Conservation (phyloP, 2,888 invertebrate genomes). For the Candidula unifasciata region DNA sequence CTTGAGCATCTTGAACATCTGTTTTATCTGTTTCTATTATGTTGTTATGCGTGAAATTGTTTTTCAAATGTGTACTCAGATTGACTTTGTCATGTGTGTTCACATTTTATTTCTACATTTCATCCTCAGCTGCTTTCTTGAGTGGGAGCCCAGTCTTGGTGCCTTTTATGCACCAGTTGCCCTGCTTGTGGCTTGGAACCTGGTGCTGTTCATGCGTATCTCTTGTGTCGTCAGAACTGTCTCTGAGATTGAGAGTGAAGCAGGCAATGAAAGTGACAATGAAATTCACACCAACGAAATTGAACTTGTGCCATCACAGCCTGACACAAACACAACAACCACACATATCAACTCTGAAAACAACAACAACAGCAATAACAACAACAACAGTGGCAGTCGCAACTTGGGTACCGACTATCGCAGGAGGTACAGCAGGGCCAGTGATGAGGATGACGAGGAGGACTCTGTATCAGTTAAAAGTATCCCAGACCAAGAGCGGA, state of each 20-base stretch:
- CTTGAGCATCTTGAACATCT: too few relatives aligned
- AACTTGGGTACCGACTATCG: conserved; percentile 24
- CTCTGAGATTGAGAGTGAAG: conserved; percentile 85
- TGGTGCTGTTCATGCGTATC: conserved; percentile 87
- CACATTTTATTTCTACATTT: background rate
- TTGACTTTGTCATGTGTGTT: background rate
- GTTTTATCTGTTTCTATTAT: too few relatives aligned
- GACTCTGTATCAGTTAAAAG: conserved; percentile 79
- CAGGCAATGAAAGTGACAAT: conserved; percentile 72
- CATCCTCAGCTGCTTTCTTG: conserved; percentile 84
- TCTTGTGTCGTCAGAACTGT: conserved; percentile 84
- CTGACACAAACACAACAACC: conserved; percentile 65
- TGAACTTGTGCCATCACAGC: conserved; percentile 66
- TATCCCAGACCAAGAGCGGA: conserved; percentile 89
- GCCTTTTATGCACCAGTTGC: conserved; percentile 89
- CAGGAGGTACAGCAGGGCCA: conserved; percentile 20
- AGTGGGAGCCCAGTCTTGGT: conserved; percentile 88
- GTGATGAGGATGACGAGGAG: conserved; percentile 53
- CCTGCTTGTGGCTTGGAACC: conserved; percentile 85
- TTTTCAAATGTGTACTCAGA: too few relatives aligned
- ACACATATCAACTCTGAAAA: conserved; percentile 56
- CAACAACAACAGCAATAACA: conserved; percentile 39
- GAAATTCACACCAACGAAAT: conserved; percentile 78
- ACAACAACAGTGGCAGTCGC: conserved; percentile 41
- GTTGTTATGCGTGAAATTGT: too few relatives aligned